Conservation (phyloP, 2,888 invertebrate genomes). For the Campaea margaritaria region DNA sequence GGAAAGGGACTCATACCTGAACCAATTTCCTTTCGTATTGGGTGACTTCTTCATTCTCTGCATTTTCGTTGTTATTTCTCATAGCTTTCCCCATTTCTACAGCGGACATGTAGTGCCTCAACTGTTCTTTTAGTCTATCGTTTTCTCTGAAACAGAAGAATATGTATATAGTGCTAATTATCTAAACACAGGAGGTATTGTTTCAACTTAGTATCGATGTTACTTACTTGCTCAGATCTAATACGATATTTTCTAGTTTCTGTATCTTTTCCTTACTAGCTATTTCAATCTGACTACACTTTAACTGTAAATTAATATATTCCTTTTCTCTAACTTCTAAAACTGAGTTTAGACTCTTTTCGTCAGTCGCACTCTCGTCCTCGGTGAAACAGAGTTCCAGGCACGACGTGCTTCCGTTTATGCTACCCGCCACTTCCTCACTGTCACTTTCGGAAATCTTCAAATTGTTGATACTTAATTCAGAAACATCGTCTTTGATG, state of each 20-base stretch:
- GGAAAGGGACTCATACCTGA: constrained; percentile 85
- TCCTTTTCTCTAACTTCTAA: constrained; percentile 79
- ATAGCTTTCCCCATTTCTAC: constrained; percentile 94
- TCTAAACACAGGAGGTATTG: neutral
- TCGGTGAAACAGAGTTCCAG: constrained; percentile 81
- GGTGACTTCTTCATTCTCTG: constrained; percentile 87
- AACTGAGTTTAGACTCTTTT: constrained; percentile 62
- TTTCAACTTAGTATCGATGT: neutral
- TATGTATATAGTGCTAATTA: neutral
- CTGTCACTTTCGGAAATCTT: constrained; percentile 81
- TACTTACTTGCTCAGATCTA: constrained; percentile 87
- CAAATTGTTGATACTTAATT: constrained; percentile 75
- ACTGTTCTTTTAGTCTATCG: constrained; percentile 92
- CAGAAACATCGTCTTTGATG: constrained; percentile 72
- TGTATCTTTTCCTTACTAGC: constrained; percentile 76
- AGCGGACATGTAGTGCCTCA: constrained; percentile 94
- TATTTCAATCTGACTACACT: constrained; percentile 77
- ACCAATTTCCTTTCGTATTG: constrained; percentile 94
- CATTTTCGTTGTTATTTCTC: constrained; percentile 66
- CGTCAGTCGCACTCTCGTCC: constrained; percentile 73
- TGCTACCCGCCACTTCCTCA: constrained; percentile 78
- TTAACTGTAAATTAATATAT: constrained; percentile 81
- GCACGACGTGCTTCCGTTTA: constrained; percentile 79
- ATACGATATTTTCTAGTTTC: constrained; percentile 82
- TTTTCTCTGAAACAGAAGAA: constrained; percentile 87